Percentiles rank a stretch among this genome's conserved stretches.
Conservation (phyloP, 2,113 vertebrate species). For the Symphodus melops region DNA sequence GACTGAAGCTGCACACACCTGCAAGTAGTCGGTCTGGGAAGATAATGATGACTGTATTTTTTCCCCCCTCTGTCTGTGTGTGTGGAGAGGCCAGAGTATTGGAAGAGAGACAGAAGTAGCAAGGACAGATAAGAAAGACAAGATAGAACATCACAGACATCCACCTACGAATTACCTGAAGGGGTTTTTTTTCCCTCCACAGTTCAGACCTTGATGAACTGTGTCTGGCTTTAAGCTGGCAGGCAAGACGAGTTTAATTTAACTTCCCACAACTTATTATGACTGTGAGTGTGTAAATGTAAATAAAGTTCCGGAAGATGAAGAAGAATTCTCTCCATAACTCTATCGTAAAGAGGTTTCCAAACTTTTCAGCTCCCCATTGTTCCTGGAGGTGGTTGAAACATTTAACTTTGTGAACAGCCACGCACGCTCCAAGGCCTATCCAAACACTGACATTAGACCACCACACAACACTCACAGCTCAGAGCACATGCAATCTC, state of each 20-base stretch:
- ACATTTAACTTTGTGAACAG: too few relatives aligned
- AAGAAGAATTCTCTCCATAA: not conserved
- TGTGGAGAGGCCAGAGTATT: slow-evolving; percentile 14
- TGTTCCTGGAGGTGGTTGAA: too few relatives aligned
- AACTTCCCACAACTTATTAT: not conserved
- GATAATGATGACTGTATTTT: slow-evolving; percentile 72
- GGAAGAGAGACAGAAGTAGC: slow-evolving; percentile 34
- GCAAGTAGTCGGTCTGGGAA: slow-evolving; percentile 44
- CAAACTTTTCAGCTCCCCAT: too few relatives aligned
- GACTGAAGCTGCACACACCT: slow-evolving; percentile 51
- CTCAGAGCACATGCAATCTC: too few relatives aligned
- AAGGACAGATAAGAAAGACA: slow-evolving; percentile 64
- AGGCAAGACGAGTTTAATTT: too few relatives aligned
- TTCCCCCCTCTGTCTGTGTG: too few relatives aligned
- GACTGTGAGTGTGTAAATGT: not conserved
- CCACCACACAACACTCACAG: too few relatives aligned
- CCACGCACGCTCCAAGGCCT: too few relatives aligned
- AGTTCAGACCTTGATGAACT: not conserved
- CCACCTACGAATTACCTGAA: slow-evolving; percentile 4
- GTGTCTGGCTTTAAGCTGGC: not conserved
- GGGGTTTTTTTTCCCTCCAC: not conserved
- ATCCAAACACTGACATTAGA: too few relatives aligned
- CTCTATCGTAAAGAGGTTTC: not conserved
- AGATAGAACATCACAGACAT: slow-evolving; percentile 33
- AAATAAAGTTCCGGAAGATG: not conserved